Conservation (phyloP, 2,113 vertebrate genomes). For the Opisthocomus hoazin region DNA sequence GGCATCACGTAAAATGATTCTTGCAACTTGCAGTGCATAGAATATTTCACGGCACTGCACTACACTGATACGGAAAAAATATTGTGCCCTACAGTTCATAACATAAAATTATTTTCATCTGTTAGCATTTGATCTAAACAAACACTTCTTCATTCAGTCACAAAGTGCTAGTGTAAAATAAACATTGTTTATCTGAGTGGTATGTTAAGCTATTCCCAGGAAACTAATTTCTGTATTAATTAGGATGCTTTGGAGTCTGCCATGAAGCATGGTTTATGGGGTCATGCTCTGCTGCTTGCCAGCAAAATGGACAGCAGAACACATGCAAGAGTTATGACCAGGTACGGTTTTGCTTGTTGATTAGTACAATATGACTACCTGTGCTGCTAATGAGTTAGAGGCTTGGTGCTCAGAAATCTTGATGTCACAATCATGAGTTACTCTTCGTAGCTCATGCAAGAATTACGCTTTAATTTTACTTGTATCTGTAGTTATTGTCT, state of each 20-base stretch:
- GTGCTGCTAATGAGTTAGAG: not conserved
- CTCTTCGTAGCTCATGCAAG: not conserved
- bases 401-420: not conserved
- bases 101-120: not conserved
- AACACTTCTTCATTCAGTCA: not conserved
- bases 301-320: constrained; percentile 98
- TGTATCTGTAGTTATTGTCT: not conserved
- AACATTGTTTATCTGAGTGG: not conserved
- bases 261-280: constrained; percentile 96
- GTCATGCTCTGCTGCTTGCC: constrained; percentile 90
- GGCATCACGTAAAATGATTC: not conserved
- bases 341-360: constrained; percentile 64
- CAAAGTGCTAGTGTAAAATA: not conserved
- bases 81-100: not conserved
- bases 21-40: not conserved
- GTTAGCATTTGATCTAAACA: not conserved
- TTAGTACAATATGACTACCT: not conserved
- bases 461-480: not conserved
- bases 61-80: not conserved
- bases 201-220: not conserved
- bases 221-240: not conserved
- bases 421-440: not conserved
- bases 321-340: constrained; percentile 95
- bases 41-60: not conserved
- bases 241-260: constrained; percentile 95